phyloP scores from a whole-genome alignment of 2,888 invertebrate genomes.

The Adineta ricciae region DNA sequence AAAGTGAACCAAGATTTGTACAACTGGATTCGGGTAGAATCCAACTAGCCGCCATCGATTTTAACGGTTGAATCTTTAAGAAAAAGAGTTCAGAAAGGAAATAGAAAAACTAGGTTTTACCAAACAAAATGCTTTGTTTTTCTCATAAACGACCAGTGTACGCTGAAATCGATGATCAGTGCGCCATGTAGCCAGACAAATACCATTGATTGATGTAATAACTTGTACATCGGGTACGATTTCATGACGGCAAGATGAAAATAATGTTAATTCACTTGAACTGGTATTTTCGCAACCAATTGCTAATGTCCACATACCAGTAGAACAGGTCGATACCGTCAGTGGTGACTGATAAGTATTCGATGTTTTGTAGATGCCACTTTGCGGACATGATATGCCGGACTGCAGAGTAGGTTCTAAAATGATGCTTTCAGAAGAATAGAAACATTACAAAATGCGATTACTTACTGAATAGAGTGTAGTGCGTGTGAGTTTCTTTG shows the following conservation, averaged over 20 bases:
- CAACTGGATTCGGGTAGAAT: background rate
- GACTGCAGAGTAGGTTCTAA: background rate
- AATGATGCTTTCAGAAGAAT: background rate
- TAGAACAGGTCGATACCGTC: background rate
- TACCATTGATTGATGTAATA: background rate
- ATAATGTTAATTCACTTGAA: background rate
- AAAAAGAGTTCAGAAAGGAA: background rate
- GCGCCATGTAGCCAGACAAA: background rate
- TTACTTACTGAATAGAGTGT: background rate
- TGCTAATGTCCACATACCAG: background rate
- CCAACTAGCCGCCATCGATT: background rate
- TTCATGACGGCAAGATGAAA: background rate
- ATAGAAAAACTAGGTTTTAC: background rate
- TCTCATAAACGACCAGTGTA: background rate
- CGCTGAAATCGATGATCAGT: background rate
- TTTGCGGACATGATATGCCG: background rate
- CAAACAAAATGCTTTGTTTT: background rate
- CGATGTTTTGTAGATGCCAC: background rate
- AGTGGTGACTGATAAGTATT: background rate
- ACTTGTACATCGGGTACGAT: background rate
- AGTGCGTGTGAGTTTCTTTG: background rate
- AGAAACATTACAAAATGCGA: background rate
- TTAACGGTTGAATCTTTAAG: background rate
- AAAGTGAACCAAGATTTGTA: background rate
- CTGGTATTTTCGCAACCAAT: background rate